Conservation (phyloP, 1,140 invertebrate genomes). For the Formica selysi region DNA sequence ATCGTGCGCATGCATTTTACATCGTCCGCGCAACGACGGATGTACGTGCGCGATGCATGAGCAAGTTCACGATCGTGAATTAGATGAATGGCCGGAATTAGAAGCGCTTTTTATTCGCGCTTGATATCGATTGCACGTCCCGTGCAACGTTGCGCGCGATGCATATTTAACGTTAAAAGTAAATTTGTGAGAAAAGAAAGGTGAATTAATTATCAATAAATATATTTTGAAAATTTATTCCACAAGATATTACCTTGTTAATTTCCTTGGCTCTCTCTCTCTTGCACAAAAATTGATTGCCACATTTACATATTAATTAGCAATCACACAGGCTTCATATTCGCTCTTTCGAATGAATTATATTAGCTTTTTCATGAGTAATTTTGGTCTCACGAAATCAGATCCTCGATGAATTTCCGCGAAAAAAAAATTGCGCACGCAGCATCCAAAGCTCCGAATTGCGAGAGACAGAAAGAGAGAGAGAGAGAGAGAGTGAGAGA, state of each 20-base stretch:
- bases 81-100: conserved; percentile 23
- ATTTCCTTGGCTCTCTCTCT: background rate
- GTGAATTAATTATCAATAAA: background rate
- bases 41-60: conserved; percentile 22
- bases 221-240: background rate
- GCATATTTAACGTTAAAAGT: background rate
- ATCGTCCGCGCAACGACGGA: conserved; percentile 25
- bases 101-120: background rate
- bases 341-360: background rate
- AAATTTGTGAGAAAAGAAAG: background rate
- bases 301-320: conserved; percentile 9
- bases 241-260: background rate
- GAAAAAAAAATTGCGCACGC: background rate
- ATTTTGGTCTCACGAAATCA: background rate
- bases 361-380: too few relatives aligned
- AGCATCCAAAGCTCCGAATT: background rate
- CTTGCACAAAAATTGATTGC: background rate
- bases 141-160: background rate
- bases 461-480: too few relatives aligned
- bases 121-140: background rate
- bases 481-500: background rate
- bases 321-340: background rate
- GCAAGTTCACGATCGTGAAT: conserved; percentile 34
- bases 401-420: conserved; percentile 13
- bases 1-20: conserved; percentile 49